Base-by-base conservation (phyloP, 2,888 invertebrate species). In the Euplexia lucipara region DNA sequence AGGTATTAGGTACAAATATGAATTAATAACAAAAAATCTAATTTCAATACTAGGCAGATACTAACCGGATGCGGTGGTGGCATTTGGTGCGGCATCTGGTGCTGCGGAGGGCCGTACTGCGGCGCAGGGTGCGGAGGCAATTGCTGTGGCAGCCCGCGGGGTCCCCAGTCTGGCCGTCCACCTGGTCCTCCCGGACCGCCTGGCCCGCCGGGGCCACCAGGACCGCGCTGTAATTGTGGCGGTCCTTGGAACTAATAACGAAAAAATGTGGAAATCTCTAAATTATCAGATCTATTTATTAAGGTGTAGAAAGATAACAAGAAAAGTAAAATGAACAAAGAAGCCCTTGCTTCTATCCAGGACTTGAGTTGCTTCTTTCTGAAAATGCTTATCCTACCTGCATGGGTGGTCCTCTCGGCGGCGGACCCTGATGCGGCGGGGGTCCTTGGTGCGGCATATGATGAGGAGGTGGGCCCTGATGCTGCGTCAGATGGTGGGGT, bases 331-430 rank as follows among this genome's bases (percentile, higher is more conserved):
- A n/a, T n/a, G n/a, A n/a, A n/a, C n/a, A n/a, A n/a, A n/a, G n/a
- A n/a, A n/a, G n/a, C n/a, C n/a, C n/a, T n/a, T n/a, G n/a, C n/a
- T n/a, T 5, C 16, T 9, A 39, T 18, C n/a, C 5, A 14, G 35
- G n/a, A 16, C 3, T 3, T 3, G 8, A 1, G 8, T 14, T 0
- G 14, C 14, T 30, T n/a, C 5, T 9, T 18, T 18, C 30, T 44
- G 7, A 53, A 3, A 42, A 18, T 10, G 32, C 14, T 12, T 12
- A 26, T 20, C 61, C 54, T 78, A 94, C 95, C 90, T 94, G 95
- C 96, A 96, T 96, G 64, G 96, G 97, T 14, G 96, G 96, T 65
- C 96, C 94, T 76, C 96, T 96, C 14, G 95, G 94, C 57, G 95
- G 95, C 1, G 95, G 95, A 0, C 95, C 95, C 65, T 96, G 94